Evolutionary conservation across 2,797 vertebrate genomes (phyloP).

Genomic region (Siniperca obscura): DNA sequence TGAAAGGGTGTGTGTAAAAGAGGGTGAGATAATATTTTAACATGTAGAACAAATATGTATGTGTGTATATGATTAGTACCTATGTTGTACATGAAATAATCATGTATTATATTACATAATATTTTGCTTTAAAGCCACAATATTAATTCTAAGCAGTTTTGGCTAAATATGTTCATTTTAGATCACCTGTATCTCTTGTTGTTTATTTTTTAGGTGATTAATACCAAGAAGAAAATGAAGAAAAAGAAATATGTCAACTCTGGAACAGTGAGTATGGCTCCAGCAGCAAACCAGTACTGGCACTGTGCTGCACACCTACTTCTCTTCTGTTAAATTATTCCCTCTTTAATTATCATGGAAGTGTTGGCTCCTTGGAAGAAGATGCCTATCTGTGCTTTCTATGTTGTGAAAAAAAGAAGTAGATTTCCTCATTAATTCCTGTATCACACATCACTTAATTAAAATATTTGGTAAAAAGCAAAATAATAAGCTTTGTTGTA

Average conservation of each 20-base stretch:
- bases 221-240: constrained; percentile 97
- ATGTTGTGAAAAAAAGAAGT: constrained; percentile 30
- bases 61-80: background rate
- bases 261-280: constrained; percentile 90
- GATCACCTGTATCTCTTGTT: background rate
- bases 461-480: constrained; percentile 8
- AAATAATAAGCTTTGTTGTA: background rate
- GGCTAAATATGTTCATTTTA: background rate
- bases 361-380: constrained; percentile 42
- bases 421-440: constrained; percentile 11
- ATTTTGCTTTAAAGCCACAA: background rate
- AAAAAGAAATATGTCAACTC: constrained; percentile 98
- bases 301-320: constrained; percentile 22
- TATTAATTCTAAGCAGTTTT: background rate
- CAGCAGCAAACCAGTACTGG: constrained; percentile 23
- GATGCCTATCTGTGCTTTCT: constrained; percentile 34
- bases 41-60: too few relatives aligned
- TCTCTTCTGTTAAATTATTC: constrained; percentile 25
- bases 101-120: background rate
- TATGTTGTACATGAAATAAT: background rate
- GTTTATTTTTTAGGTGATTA: constrained; percentile 89
- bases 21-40: background rate
- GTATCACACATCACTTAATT: constrained; percentile 43
- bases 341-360: constrained; percentile 42
- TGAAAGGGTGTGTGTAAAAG: constrained; percentile 4